Percentiles rank a stretch among this genome's conserved stretches.
Evolutionary conservation across 2,113 vertebrate species (phyloP).

Genomic region (Arothron firmamentum): DNA sequence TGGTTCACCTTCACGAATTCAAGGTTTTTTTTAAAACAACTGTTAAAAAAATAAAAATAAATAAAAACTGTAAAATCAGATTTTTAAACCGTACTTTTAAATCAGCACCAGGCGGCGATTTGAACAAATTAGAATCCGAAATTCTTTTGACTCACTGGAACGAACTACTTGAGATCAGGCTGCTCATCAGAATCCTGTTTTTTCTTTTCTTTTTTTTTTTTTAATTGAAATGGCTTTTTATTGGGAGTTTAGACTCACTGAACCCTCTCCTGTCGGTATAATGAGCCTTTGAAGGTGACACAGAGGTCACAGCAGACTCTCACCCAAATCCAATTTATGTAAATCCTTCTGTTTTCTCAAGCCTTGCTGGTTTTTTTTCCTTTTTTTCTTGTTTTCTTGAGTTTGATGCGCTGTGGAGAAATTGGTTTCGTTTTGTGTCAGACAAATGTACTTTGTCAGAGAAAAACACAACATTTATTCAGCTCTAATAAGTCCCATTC

Average conservation of each 20-base stretch:
- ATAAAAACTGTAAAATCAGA: too few relatives aligned
- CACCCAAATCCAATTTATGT: slow-evolving; percentile 54
- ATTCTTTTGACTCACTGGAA: slow-evolving; percentile 18
- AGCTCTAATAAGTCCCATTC: slow-evolving; percentile 52
- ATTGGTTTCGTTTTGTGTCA: slow-evolving; percentile 43
- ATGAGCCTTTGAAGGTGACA: slow-evolving; percentile 9
- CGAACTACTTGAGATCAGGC: slow-evolving; percentile 2
- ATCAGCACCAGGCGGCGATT: background rate
- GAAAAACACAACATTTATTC: slow-evolving; percentile 37
- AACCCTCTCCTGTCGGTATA: slow-evolving; percentile 15
- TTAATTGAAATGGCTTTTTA: slow-evolving; percentile 13
- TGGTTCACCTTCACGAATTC: slow-evolving; percentile 30
- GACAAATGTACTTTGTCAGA: slow-evolving; percentile 38
- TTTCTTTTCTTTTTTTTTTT: background rate
- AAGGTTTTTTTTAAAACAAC: background rate
- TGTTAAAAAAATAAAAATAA: too few relatives aligned
- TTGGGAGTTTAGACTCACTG: background rate
- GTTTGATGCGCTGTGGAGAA: slow-evolving; percentile 34
- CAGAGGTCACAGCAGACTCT: slow-evolving; percentile 35
- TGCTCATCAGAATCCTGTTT: slow-evolving; percentile 8
- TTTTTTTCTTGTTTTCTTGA: slow-evolving; percentile 40
- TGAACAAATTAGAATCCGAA: background rate
- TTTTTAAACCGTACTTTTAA: background rate
- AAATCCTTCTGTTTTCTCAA: slow-evolving; percentile 47
- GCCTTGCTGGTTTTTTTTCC: slow-evolving; percentile 37